phyloP scores from a whole-genome alignment of 53 echinoderm and acorn worm genomes.

The Temnopleurus reevesii region DNA sequence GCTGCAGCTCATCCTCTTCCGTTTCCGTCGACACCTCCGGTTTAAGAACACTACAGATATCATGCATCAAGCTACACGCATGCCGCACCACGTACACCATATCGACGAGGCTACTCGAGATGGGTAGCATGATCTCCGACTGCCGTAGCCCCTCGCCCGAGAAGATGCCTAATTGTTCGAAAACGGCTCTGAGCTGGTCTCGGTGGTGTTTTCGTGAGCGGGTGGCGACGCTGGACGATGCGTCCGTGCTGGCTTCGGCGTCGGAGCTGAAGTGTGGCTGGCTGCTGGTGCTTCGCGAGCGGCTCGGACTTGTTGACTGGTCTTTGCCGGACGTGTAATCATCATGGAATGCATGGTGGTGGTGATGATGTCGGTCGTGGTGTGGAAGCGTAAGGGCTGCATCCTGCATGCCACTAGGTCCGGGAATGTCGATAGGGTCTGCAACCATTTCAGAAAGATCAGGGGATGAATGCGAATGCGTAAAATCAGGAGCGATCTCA shows the following conservation, averaged over 20 bases:
- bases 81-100: slow-evolving; percentile 49
- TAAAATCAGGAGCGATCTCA: neutral
- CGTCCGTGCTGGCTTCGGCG: neutral
- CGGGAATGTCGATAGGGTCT: neutral
- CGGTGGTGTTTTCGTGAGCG: neutral
- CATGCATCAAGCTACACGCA: slow-evolving; percentile 42
- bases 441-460: neutral
- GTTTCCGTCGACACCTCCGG: slow-evolving; percentile 2
- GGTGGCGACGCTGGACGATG: neutral
- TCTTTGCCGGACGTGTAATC: slow-evolving; percentile 15
- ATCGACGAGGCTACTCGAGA: slow-evolving; percentile 43
- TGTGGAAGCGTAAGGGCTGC: neutral
- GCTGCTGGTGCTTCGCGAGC: slow-evolving; percentile 6
- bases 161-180: slow-evolving; percentile 41
- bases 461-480: slow-evolving; percentile 44
- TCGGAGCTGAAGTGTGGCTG: slow-evolving; percentile 14
- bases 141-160: slow-evolving; percentile 15
- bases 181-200: slow-evolving; percentile 24
- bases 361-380: neutral
- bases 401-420: neutral
- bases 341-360: neutral
- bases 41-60: slow-evolving; percentile 36
- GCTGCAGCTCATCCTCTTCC: neutral
- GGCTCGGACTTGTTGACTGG: slow-evolving; percentile 31
- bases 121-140: slow-evolving; percentile 28